Evolutionary conservation across 2,797 vertebrate species (phyloP), one percentile per base, ranked within the genome.

Genomic region (Emydoidea blandingii): DNA sequence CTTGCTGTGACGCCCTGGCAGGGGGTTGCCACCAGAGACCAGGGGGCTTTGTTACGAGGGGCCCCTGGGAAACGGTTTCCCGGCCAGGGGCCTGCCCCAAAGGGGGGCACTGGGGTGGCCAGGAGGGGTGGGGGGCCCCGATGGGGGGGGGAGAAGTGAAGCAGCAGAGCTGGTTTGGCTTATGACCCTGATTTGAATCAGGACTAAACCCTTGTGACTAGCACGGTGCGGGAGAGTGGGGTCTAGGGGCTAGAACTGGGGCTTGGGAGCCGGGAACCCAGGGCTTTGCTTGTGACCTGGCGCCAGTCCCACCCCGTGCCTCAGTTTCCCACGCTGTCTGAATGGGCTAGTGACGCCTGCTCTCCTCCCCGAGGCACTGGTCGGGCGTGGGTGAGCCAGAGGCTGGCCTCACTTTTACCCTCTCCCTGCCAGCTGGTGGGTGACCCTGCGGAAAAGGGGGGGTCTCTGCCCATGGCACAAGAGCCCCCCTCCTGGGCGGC

Each of bases 221-320:
- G 15, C 4, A 3, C 16, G 31, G 15, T 12, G 31, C 2, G 4
- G 23, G 72, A 11, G 23, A 27, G 41, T 44, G 41, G 41, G 72
- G 7, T 23, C 72, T 14, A 44, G 41, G 41, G 72, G 72, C 12
- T 76, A 29, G 72, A 76, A 47, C 11, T 44, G 25, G 41, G 23
- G 25, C 12, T 1, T 21, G n/a, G 65, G 65, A 21, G 19, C 19
- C 65, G 41, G 65, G n/a, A 72, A 76, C 12, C 14, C 41, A 44
- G 74, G 25, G 41, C 41, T 76, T 41, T 76, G 41, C 6, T 12
- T 29, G 74, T 29, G 44, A 41, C 74, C 44, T 47, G 25, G 44
- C 3, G n/a, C 8, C 19, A 68, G n/a, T 23, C 31, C 19, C 9
- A 15, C 4, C 8, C 54, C 0, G 0, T 78, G 50, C 41, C 50